Percentiles rank a stretch among this genome's conserved stretches.
phyloP scores from a whole-genome alignment of 1,140 invertebrate genomes.

The Batillaria attramentaria region DNA sequence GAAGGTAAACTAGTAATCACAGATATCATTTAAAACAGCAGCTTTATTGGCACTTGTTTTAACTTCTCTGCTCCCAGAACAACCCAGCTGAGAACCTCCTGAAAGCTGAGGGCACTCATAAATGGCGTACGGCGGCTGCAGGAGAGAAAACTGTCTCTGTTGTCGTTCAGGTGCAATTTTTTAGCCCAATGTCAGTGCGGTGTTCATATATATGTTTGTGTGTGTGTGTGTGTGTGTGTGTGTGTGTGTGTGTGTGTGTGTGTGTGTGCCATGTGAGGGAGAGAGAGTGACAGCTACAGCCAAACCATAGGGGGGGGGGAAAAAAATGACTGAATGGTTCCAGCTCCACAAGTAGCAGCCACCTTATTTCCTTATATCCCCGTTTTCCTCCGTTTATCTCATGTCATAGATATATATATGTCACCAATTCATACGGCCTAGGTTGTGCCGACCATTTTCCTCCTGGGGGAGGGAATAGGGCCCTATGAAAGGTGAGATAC shows the following conservation, averaged over 20 bases:
- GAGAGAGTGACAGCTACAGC: too few relatives aligned
- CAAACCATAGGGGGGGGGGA: not conserved
- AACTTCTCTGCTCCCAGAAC: too few relatives aligned
- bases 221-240: not conserved
- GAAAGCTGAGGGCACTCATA: slow-evolving; percentile 78
- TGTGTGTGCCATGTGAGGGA: not conserved
- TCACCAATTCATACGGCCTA: too few relatives aligned
- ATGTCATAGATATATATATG: not conserved
- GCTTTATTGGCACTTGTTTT: too few relatives aligned
- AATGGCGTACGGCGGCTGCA: slow-evolving; percentile 81
- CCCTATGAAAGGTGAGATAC: not conserved
- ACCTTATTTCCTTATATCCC: not conserved
- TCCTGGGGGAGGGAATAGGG: not conserved
- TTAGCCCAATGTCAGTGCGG: not conserved
- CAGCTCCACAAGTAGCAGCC: not conserved
- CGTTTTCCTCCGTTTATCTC: not conserved
- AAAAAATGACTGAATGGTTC: not conserved
- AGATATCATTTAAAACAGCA: too few relatives aligned
- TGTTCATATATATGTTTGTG: not conserved
- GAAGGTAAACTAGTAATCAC: too few relatives aligned
- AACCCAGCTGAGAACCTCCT: slow-evolving; percentile 83
- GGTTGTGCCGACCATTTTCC: too few relatives aligned
- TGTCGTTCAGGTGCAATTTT: slow-evolving; percentile 75
- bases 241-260: not conserved
- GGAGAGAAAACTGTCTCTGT: slow-evolving; percentile 82